These are phyloP conservation scores for Glyphotaelius pellucidus DNA, from an alignment of 2,888 invertebrate species.

Conservation along the genomic window DNA sequence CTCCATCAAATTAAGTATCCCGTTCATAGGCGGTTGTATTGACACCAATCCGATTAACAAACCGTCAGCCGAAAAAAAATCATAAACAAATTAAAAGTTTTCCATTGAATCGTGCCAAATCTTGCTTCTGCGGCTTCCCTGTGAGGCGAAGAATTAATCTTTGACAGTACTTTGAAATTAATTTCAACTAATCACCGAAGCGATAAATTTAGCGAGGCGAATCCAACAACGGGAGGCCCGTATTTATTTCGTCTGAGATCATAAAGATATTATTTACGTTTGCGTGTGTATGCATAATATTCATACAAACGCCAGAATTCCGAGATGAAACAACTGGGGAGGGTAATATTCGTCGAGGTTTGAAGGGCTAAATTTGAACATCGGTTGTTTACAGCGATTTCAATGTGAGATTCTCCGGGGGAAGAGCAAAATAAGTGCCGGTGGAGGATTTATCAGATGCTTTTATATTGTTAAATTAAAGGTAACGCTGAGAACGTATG, in stretches of 20 bases:
- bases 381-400: constrained; percentile 2
- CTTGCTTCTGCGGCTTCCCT: constrained; percentile 14
- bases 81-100: constrained; percentile 36
- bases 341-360: background rate
- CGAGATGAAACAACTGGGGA: constrained; percentile 2
- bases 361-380: constrained; percentile 22
- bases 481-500: background rate
- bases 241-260: constrained; percentile 42
- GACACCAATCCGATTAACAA: background rate
- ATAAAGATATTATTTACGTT: constrained; percentile 41
- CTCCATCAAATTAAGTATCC: background rate
- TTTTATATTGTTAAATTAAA: background rate
- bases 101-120: constrained; percentile 34
- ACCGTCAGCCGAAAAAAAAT: constrained; percentile 28
- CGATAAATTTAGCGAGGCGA: constrained; percentile 38
- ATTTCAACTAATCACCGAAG: constrained; percentile 52
- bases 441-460: constrained; percentile 5
- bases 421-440: constrained; percentile 9
- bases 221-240: constrained; percentile 18
- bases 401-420: background rate
- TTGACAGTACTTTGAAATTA: constrained; percentile 53
- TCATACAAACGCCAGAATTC: constrained; percentile 19
- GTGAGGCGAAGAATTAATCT: constrained; percentile 37
- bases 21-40: background rate
- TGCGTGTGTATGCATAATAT: constrained; percentile 42